A percentile compares a stretch with the other conserved stretches of the same genome.
Conservation (phyloP, 2,113 vertebrate species). For the Dromaius novaehollandiae region DNA sequence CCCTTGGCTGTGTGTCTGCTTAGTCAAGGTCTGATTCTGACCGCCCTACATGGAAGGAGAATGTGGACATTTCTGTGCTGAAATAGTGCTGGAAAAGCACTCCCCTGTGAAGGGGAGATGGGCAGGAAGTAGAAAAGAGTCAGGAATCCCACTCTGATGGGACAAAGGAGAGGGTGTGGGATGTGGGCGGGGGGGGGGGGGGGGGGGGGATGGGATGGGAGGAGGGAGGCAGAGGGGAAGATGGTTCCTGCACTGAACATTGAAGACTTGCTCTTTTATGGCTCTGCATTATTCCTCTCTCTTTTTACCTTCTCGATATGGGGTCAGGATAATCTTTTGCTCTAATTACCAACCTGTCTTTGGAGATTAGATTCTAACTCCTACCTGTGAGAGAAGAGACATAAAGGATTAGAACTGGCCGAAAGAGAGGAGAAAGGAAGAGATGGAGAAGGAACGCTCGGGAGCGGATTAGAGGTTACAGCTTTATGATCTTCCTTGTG, state of each 20-base stretch:
- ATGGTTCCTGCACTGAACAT: background rate
- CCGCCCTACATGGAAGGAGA: background rate
- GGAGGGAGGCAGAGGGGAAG: background rate
- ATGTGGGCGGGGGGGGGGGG: too few species aligned
- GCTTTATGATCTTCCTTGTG: slow-evolving; percentile 46
- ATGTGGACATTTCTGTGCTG: background rate
- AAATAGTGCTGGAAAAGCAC: background rate
- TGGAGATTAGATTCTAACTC: slow-evolving; percentile 50
- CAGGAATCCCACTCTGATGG: background rate
- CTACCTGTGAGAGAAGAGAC: slow-evolving; percentile 53
- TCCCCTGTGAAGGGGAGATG: background rate
- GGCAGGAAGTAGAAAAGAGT: background rate
- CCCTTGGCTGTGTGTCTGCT: background rate
- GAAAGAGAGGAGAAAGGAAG: slow-evolving; percentile 56
- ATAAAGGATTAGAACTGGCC: slow-evolving; percentile 55
- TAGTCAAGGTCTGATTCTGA: background rate
- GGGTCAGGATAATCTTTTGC: slow-evolving; percentile 63
- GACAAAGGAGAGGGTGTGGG: background rate
- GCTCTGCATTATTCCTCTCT: slow-evolving; percentile 9
- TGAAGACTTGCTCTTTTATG: background rate
- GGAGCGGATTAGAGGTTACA: slow-evolving; percentile 55
- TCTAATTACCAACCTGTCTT: slow-evolving; percentile 56
- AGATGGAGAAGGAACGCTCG: slow-evolving; percentile 7
- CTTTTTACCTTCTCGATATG: slow-evolving; percentile 39
- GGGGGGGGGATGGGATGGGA: background rate